These are phyloP conservation scores for Nycteola revayana DNA, from an alignment of 2,888 invertebrate species.

Conservation along the genomic window DNA sequence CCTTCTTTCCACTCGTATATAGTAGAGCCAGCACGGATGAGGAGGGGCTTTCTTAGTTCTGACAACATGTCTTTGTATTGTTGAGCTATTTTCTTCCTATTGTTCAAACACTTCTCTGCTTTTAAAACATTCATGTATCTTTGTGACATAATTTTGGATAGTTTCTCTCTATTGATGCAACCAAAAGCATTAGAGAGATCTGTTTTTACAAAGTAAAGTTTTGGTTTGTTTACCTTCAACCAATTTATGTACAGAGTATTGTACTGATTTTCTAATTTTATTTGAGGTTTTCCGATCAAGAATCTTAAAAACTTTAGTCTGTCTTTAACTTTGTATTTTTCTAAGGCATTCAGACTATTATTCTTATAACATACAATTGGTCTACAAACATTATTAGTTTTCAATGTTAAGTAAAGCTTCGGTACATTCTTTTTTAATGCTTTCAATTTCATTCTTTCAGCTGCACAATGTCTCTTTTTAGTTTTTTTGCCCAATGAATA, in stretches of 20 bases:
- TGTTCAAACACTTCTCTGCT: conserved; percentile 41
- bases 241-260: conserved; percentile 48
- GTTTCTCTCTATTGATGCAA: conserved; percentile 57
- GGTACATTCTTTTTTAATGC: conserved; percentile 53
- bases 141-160: conserved; percentile 57
- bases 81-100: conserved; percentile 54
- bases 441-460: conserved; percentile 44
- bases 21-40: conserved; percentile 69
- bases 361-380: conserved; percentile 69
- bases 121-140: conserved; percentile 49
- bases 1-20: conserved; percentile 73
- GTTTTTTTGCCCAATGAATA: conserved; percentile 49
- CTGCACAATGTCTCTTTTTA: conserved; percentile 39
- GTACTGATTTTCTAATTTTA: conserved; percentile 56
- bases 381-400: conserved; percentile 57
- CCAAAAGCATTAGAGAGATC: conserved; percentile 78
- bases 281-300: conserved; percentile 40
- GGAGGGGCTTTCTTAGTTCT: conserved; percentile 62
- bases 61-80: conserved; percentile 56
- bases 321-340: conserved; percentile 62
- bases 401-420: conserved; percentile 63
- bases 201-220: conserved; percentile 70
- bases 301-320: conserved; percentile 53
- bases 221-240: conserved; percentile 54
- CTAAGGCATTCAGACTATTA: conserved; percentile 33